These are phyloP conservation scores for Myrmecobius fasciatus DNA, from an alignment of 2,113 vertebrate genomes.

Conservation along the genomic window DNA sequence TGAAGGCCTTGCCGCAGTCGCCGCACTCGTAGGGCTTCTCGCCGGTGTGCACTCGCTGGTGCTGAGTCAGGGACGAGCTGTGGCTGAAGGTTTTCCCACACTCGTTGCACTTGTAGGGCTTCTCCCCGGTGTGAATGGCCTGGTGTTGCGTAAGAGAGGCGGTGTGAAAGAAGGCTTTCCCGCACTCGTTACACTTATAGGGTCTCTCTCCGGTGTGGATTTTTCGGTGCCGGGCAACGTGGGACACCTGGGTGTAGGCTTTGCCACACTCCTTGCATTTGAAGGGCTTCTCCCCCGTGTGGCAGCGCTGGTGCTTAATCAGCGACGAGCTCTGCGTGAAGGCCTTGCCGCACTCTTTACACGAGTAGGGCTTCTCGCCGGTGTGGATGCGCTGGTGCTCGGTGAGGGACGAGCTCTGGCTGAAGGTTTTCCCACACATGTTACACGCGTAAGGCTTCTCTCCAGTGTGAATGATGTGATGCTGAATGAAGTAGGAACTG, in stretches of 20 bases:
- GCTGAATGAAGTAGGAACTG: slow-evolving; percentile 59
- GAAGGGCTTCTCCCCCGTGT: slow-evolving; percentile 67
- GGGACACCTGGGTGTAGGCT: slow-evolving; percentile 65
- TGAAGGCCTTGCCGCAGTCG: slow-evolving; percentile 65
- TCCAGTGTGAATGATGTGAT: slow-evolving; percentile 47
- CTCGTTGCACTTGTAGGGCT: slow-evolving; percentile 45
- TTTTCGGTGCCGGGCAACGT: slow-evolving; percentile 73
- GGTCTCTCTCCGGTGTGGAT: slow-evolving; percentile 74
- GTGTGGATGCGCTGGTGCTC: slow-evolving; percentile 78
- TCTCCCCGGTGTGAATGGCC: slow-evolving; percentile 69
- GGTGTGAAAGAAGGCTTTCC: slow-evolving; percentile 71
- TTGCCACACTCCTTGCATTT: slow-evolving; percentile 65
- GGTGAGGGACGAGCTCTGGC: slow-evolving; percentile 68
- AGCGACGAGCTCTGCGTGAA: slow-evolving; percentile 72
- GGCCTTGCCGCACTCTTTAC: slow-evolving; percentile 32
- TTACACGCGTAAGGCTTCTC: slow-evolving; percentile 41
- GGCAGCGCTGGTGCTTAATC: slow-evolving; percentile 69
- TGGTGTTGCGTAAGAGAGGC: slow-evolving; percentile 67
- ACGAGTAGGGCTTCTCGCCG: slow-evolving; percentile 69
- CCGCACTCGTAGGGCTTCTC: slow-evolving; percentile 62
- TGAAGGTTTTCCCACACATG: slow-evolving; percentile 71
- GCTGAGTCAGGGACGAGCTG: slow-evolving; percentile 66
- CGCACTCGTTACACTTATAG: slow-evolving; percentile 68
- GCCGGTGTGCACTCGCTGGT: slow-evolving; percentile 69
- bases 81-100: slow-evolving; percentile 77